A percentile compares a stretch with the other conserved stretches of the same genome.
Evolutionary conservation across 1,140 invertebrate species (phyloP).

Genomic region (Araneus ventricosus): DNA sequence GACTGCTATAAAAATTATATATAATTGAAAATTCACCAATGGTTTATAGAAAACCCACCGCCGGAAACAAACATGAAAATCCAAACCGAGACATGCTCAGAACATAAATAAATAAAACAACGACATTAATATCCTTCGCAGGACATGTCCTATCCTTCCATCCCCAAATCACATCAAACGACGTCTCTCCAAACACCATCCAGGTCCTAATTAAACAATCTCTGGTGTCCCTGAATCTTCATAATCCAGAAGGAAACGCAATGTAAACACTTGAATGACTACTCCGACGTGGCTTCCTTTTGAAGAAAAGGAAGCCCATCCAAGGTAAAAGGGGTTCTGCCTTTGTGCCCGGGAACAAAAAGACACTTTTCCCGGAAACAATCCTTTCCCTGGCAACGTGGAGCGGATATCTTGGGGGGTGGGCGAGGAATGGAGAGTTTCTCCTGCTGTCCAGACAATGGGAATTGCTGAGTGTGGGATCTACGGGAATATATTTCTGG

Average conservation of each 20-base stretch:
- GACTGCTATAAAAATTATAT: too few relatives aligned
- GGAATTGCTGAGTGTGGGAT: constrained; percentile 22
- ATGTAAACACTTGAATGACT: constrained; percentile 28
- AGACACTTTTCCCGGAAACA: constrained; percentile 56
- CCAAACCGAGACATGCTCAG: background rate
- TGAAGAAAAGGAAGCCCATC: background rate
- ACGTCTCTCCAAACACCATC: background rate
- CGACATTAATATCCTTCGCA: background rate
- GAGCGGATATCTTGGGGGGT: background rate
- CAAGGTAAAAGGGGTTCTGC: background rate
- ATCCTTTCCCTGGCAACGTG: constrained; percentile 54
- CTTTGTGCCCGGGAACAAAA: constrained; percentile 34
- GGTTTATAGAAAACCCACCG: background rate
- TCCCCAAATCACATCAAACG: background rate
- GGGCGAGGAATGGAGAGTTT: background rate
- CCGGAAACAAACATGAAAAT: background rate
- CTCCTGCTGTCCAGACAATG: background rate
- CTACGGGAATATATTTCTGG: background rate
- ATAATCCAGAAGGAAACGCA: background rate
- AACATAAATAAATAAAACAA: background rate
- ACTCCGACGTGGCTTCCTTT: constrained; percentile 32
- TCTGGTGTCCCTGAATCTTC: background rate
- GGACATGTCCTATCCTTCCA: too few relatives aligned
- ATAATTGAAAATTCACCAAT: too few relatives aligned
- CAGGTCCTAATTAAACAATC: background rate